Conservation (phyloP, 2,797 vertebrate species). For the Gambelia wislizenii region DNA sequence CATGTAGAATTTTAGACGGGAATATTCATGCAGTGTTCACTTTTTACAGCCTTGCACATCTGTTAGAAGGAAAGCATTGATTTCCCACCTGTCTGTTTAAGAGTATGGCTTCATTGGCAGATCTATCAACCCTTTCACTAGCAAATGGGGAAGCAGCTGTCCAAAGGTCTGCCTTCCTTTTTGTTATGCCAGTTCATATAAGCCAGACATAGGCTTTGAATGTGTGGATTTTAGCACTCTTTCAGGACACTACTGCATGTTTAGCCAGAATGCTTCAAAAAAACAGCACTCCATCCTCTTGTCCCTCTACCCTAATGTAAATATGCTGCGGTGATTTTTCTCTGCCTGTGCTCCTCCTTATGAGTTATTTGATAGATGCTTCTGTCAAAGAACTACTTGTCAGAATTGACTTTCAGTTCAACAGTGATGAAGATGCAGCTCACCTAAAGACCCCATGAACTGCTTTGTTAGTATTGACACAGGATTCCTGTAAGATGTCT, state of each 20-base stretch:
- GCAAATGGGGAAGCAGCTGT: neutral
- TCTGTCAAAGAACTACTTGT: neutral
- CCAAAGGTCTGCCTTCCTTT: neutral
- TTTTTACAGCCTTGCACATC: neutral
- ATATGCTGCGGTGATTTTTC: neutral
- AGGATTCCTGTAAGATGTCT: neutral
- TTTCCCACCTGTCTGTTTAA: neutral
- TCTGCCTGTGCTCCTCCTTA: neutral
- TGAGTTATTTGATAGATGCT: too few species aligned
- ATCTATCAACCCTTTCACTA: neutral
- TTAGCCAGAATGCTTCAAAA: neutral
- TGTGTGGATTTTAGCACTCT: neutral
- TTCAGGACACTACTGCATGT: neutral
- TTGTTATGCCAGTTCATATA: neutral
- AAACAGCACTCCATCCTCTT: neutral
- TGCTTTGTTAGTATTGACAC: neutral
- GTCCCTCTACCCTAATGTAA: too few species aligned
- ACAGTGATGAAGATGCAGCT: neutral
- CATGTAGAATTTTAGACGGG: fast-evolving
- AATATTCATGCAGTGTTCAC: neutral
- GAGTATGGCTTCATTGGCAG: neutral
- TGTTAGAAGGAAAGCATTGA: neutral
- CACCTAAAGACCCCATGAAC: neutral
- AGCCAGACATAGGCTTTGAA: neutral
- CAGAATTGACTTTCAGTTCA: neutral